These are phyloP conservation scores for Drosophila neoperkinsi DNA, from an alignment of 2,888 invertebrate genomes.

Conservation along the genomic window DNA sequence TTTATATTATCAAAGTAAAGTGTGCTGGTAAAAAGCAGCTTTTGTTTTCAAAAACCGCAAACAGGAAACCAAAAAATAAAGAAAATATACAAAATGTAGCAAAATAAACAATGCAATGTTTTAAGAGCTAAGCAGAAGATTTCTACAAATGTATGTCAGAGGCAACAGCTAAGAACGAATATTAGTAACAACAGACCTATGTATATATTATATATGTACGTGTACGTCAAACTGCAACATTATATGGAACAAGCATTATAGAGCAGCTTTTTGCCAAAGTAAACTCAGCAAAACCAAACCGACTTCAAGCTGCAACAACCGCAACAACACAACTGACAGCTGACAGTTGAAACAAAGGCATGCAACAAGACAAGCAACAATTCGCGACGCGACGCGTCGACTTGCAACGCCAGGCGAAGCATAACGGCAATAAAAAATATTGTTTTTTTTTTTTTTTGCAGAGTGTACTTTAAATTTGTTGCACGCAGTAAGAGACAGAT, in stretches of 20 bases:
- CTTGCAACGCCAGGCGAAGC: constrained; percentile 4
- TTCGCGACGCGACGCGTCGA: constrained; percentile 28
- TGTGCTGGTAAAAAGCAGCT: constrained; percentile 63
- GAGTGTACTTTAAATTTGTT: background rate
- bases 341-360: constrained; percentile 59
- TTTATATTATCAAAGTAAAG: constrained; percentile 72
- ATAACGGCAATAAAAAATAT: constrained; percentile 58
- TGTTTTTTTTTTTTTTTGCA: constrained; percentile 26
- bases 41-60: constrained; percentile 50
- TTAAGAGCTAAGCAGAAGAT: constrained; percentile 19
- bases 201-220: constrained; percentile 1
- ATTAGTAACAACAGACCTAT: constrained; percentile 31
- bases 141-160: constrained; percentile 23
- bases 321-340: constrained; percentile 52
- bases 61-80: constrained; percentile 4
- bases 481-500: no score
- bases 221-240: constrained; percentile 9
- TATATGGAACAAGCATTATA: constrained; percentile 3
- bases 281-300: constrained; percentile 7
- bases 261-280: constrained; percentile 49
- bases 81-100: constrained; percentile 3
- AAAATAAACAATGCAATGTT: constrained; percentile 36
- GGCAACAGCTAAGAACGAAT: constrained; percentile 38
- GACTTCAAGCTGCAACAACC: constrained; percentile 21
- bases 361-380: constrained; percentile 51